Evolutionary conservation across 2,797 vertebrate genomes (phyloP).

Genomic region (Coluber constrictor): DNA sequence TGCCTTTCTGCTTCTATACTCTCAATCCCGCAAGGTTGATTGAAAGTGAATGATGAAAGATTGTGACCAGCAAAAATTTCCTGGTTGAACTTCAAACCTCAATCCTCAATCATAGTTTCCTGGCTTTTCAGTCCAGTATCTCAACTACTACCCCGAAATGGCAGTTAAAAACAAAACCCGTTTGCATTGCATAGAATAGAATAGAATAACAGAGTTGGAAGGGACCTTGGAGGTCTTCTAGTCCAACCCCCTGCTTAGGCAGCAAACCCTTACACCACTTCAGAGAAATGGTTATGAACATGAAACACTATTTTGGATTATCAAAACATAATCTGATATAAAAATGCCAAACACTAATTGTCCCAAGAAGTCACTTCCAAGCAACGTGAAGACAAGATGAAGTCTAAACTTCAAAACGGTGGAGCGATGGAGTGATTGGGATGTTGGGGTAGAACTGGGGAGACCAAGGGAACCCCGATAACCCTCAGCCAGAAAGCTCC

Average conservation of each 20-base stretch:
- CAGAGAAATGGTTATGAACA: background rate
- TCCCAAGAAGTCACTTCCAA: background rate
- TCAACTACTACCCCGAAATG: background rate
- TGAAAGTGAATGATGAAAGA: background rate
- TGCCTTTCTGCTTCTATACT: background rate
- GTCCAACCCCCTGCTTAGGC: no score
- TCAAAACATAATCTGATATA: background rate
- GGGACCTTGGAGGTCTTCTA: no score
- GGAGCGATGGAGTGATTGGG: background rate
- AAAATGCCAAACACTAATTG: background rate
- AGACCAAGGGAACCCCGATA: background rate
- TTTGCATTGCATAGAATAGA: background rate
- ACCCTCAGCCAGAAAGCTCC: background rate
- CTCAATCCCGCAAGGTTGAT: background rate
- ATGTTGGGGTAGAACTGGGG: background rate
- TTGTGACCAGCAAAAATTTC: background rate
- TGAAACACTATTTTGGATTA: background rate
- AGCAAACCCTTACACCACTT: no score
- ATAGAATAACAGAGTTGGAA: no score
- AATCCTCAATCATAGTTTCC: background rate
- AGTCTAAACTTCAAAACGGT: background rate
- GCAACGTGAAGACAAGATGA: background rate
- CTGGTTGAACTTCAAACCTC: background rate
- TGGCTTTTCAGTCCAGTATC: background rate
- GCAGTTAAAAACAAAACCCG: background rate